Evolutionary conservation across 2,113 vertebrate genomes (phyloP), one percentile per base, ranked within the genome.

Genomic region (Chaenocephalus aceratus): DNA sequence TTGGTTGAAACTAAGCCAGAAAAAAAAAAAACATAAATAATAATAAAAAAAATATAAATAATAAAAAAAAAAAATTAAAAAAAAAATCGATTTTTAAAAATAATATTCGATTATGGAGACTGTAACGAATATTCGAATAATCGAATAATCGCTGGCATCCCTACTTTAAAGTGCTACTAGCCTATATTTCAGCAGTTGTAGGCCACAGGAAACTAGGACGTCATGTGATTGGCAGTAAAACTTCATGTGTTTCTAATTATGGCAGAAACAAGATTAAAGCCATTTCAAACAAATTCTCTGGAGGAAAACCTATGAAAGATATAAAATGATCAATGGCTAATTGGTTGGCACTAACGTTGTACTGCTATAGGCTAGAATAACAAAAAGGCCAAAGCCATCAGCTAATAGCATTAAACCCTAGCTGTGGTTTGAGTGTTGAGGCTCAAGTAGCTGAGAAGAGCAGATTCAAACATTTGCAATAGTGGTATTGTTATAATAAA

Each of bases 131-230:
- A n/a, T n/a, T n/a, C n/a, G n/a, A n/a, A n/a, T n/a, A n/a, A n/a
- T n/a, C n/a, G n/a, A n/a, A n/a, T n/a, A n/a, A n/a, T n/a, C n/a
- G n/a, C n/a, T n/a, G n/a, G n/a, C n/a, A n/a, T n/a, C n/a, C n/a
- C 64, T 82, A 68, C 10, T 71, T 65, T 11, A 54, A 70, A 63
- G 68, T 45, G 53, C 74, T 64, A 65, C 64, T 87, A 77, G 71
- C 90, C 85, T 77, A 83, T 66, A 84, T 88, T 82, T 15, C 56
- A 65, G 88, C 80, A 72, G 65, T 79, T 72, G 75, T 69, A 89
- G 85, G 89, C 73, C 88, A 88, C 70, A 82, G 66, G 77, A 92
- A 91, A 89, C 67, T 91, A 72, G 91, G 90, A 72, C 91, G 86
- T 89, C 85, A 90, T 91, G 87, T 64, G 91, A 89, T 66, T 46